Conservation (phyloP, 2,888 invertebrate species). For the Lymantria monacha region DNA sequence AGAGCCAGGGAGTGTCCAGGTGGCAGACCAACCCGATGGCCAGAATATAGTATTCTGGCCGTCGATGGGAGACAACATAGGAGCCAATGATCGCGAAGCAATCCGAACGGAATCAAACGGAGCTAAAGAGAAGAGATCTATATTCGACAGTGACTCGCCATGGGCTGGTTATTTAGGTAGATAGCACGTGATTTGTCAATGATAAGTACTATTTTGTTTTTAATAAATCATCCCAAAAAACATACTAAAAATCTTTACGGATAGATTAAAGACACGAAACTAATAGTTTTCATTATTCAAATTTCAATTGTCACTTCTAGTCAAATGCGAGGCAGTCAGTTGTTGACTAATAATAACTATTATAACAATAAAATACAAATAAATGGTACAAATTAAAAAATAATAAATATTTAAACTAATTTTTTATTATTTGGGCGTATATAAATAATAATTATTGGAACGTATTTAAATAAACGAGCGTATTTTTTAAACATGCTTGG, state of each 20-base stretch:
- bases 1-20: not conserved
- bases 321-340: too few species aligned
- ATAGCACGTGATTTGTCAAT: not conserved
- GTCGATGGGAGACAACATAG: not conserved
- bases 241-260: not conserved
- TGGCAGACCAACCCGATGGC: not conserved
- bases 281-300: too few species aligned
- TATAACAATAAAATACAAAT: too few species aligned
- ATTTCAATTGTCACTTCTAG: too few species aligned
- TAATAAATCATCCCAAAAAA: not conserved
- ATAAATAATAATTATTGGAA: too few species aligned
- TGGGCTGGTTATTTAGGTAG: not conserved
- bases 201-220: too few species aligned
- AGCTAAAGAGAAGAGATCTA: not conserved
- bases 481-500: not conserved
- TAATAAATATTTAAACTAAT: too few species aligned
- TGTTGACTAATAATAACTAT: too few species aligned
- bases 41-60: not conserved
- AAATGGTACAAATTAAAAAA: too few species aligned
- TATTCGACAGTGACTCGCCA: not conserved
- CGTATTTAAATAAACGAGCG: not conserved
- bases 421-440: too few species aligned
- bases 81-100: too few species aligned
- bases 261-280: too few species aligned
- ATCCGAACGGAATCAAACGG: not conserved